phyloP scores from a whole-genome alignment of 2,888 invertebrate species.

The Acanthosepion esculentum region DNA sequence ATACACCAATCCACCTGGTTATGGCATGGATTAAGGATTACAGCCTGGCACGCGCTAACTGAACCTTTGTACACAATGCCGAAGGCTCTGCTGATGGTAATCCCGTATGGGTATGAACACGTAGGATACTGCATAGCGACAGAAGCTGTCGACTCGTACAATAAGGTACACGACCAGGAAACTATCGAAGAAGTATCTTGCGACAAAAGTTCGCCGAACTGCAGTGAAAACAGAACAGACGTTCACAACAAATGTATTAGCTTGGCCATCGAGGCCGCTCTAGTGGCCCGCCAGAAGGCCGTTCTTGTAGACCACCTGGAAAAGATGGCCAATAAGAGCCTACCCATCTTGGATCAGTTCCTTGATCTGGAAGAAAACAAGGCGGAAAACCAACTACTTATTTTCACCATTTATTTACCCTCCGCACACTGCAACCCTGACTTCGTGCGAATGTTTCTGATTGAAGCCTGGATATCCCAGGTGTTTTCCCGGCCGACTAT shows the following conservation, averaged over 20 bases:
- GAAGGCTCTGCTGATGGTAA: not conserved
- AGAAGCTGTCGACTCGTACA: not conserved
- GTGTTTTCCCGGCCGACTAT: not conserved
- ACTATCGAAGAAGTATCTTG: not conserved
- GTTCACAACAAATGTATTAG: not conserved
- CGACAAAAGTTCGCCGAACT: not conserved
- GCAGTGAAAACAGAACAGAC: not conserved
- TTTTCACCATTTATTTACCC: not conserved
- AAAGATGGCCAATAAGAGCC: not conserved
- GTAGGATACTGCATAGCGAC: not conserved
- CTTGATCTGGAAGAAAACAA: not conserved
- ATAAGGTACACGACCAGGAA: not conserved
- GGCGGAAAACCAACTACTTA: not conserved
- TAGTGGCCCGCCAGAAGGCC: not conserved
- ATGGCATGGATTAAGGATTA: not conserved
- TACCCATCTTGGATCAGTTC: not conserved
- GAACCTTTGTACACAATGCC: not conserved
- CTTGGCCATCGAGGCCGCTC: not conserved
- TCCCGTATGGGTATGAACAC: not conserved
- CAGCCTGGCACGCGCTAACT: not conserved
- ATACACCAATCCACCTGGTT: not conserved
- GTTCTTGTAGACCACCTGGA: not conserved
- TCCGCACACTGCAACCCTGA: not conserved
- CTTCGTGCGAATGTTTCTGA: not conserved
- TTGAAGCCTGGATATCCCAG: not conserved